Evolutionary conservation across 2,113 vertebrate genomes (phyloP).

Genomic region (Grus americana): DNA sequence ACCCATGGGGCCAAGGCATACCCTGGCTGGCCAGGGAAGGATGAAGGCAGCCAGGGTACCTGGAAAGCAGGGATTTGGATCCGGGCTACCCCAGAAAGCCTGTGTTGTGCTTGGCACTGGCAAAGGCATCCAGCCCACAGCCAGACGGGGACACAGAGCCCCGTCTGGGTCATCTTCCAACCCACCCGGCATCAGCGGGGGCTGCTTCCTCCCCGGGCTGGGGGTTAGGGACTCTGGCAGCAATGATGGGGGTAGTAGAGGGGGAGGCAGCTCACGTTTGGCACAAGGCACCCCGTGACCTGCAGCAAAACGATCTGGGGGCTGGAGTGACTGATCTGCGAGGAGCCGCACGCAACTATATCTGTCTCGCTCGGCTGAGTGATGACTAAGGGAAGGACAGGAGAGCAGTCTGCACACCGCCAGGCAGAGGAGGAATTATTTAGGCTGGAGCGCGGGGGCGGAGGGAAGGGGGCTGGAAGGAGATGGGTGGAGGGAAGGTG

Average conservation of each 20-base stretch:
- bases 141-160: fast-evolving
- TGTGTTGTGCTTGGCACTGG: background rate
- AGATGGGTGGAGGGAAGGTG: background rate
- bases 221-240: background rate
- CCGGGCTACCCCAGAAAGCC: background rate
- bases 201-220: fast-evolving
- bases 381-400: slow-evolving; percentile 63
- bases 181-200: fast-evolving
- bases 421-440: slow-evolving; percentile 64
- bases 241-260: background rate
- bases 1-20: fast-evolving
- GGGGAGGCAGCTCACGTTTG: background rate
- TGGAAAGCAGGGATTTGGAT: slow-evolving; percentile 24
- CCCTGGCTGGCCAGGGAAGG: background rate
- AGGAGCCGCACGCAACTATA: slow-evolving; percentile 3
- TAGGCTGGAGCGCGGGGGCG: background rate
- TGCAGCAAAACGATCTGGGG: background rate
- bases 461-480: background rate
- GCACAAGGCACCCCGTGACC: background rate
- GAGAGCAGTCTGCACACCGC: slow-evolving; percentile 41
- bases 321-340: background rate
- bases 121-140: background rate
- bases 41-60: slow-evolving; percentile 3
- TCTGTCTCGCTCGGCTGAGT: slow-evolving; percentile 26
- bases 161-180: background rate